Evolutionary conservation across 2,113 vertebrate species (phyloP).

Genomic region (Gymnogyps californianus): DNA sequence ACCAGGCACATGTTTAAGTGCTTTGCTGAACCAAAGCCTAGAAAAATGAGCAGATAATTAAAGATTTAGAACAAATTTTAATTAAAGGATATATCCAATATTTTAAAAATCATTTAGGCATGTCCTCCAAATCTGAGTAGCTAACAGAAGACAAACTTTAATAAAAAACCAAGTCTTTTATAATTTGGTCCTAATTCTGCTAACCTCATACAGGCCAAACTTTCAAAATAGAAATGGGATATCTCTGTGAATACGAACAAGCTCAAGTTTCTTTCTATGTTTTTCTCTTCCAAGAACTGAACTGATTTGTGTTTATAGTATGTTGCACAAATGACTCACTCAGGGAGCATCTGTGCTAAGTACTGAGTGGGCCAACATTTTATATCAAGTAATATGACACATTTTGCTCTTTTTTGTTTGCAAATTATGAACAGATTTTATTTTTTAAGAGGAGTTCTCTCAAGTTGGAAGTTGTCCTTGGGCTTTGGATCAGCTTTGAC

Average conservation of each 20-base stretch:
- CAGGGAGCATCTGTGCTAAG: constrained; percentile 37
- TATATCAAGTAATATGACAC: constrained; percentile 1
- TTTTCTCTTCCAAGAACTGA: not conserved
- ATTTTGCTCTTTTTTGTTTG: constrained; percentile 51
- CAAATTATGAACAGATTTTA: not conserved
- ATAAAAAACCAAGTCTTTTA: not conserved
- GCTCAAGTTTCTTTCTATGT: not conserved
- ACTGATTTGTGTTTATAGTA: constrained; percentile 2
- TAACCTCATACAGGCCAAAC: not conserved
- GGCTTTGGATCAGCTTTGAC: not conserved
- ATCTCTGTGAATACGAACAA: not conserved
- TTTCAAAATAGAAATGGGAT: not conserved
- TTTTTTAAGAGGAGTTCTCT: not conserved
- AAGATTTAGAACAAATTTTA: not conserved
- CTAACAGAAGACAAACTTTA: not conserved
- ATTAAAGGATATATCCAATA: not conserved
- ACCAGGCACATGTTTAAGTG: not conserved
- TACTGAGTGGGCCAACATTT: constrained; percentile 37
- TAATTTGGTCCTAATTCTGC: not conserved
- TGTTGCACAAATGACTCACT: constrained; percentile 39
- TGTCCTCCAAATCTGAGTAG: not conserved
- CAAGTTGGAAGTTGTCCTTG: not conserved
- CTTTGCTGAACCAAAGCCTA: not conserved
- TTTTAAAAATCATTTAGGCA: not conserved
- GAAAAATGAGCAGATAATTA: not conserved